A percentile compares a stretch with the other conserved stretches of the same genome.
Conservation (phyloP, 1,140 invertebrate genomes). For the Drosophila littoralis region DNA sequence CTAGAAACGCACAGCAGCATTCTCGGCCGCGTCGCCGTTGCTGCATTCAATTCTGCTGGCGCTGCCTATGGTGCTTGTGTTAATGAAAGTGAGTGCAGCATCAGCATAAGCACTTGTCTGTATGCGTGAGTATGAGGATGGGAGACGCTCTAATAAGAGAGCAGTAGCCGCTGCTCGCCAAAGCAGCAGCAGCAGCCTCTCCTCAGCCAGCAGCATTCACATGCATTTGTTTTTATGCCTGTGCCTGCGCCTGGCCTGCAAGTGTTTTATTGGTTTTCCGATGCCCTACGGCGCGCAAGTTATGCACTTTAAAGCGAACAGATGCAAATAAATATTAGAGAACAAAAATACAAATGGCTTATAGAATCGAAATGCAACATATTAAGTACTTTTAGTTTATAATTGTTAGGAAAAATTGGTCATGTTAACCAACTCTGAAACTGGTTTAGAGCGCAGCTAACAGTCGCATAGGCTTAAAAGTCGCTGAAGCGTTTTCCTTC, state of each 20-base stretch:
- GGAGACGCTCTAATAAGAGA: slow-evolving; percentile 60
- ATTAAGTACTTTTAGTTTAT: neutral
- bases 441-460: slow-evolving; percentile 40
- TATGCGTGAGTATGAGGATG: slow-evolving; percentile 48
- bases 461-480: slow-evolving; percentile 32
- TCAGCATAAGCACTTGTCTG: slow-evolving; percentile 66
- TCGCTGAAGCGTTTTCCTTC: slow-evolving; percentile 42
- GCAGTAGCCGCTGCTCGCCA: slow-evolving; percentile 35
- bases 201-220: slow-evolving; percentile 43
- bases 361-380: neutral
- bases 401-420: neutral
- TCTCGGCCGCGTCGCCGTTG: slow-evolving; percentile 61
- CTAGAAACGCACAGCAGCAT: slow-evolving; percentile 53
- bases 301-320: neutral
- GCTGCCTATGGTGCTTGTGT: slow-evolving; percentile 57
- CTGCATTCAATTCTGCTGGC: slow-evolving; percentile 66
- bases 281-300: slow-evolving; percentile 38
- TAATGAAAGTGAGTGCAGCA: slow-evolving; percentile 77
- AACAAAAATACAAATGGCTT: neutral
- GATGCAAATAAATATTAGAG: neutral
- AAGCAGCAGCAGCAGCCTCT: slow-evolving; percentile 35
- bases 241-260: slow-evolving; percentile 36
- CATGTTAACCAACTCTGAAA: neutral
- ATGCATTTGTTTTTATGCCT: slow-evolving; percentile 50
- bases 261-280: slow-evolving; percentile 51